Evolutionary conservation across 2,113 vertebrate genomes (phyloP).

Genomic region (Embiotoca jacksoni): DNA sequence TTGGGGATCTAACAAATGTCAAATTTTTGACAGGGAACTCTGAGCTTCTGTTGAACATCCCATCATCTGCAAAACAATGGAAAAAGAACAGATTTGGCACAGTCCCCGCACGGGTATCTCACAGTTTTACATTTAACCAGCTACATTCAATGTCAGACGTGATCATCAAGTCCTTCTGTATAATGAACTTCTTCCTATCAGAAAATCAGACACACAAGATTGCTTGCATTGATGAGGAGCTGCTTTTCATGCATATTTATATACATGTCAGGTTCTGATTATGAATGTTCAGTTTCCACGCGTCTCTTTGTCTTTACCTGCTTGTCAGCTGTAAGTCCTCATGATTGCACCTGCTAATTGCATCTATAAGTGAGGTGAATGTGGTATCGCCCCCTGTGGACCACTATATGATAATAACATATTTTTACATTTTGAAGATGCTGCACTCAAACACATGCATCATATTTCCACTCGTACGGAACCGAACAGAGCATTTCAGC

Average conservation of each 20-base stretch:
- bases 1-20: constrained; percentile 43
- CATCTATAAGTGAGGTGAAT: constrained; percentile 20
- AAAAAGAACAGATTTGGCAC: constrained; percentile 44
- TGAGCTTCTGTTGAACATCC: constrained; percentile 34
- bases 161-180: constrained; percentile 4
- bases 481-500: neutral
- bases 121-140: constrained; percentile 19
- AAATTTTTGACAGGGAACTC: constrained; percentile 38
- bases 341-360: constrained; percentile 20
- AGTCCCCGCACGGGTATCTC: constrained; percentile 14
- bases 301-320: constrained; percentile 4
- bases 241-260: constrained; percentile 51
- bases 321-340: constrained; percentile 9
- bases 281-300: constrained; percentile 25
- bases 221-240: neutral
- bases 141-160: constrained; percentile 14
- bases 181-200: neutral
- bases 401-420: neutral
- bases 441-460: constrained; percentile 14
- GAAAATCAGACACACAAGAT: neutral
- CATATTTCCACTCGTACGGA: neutral
- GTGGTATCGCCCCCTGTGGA: neutral
- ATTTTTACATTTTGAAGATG: neutral
- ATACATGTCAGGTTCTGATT: constrained; percentile 29
- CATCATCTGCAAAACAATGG: constrained; percentile 34